phyloP scores from a whole-genome alignment of 2,888 invertebrate genomes.

The Diachrysia chrysitis region DNA sequence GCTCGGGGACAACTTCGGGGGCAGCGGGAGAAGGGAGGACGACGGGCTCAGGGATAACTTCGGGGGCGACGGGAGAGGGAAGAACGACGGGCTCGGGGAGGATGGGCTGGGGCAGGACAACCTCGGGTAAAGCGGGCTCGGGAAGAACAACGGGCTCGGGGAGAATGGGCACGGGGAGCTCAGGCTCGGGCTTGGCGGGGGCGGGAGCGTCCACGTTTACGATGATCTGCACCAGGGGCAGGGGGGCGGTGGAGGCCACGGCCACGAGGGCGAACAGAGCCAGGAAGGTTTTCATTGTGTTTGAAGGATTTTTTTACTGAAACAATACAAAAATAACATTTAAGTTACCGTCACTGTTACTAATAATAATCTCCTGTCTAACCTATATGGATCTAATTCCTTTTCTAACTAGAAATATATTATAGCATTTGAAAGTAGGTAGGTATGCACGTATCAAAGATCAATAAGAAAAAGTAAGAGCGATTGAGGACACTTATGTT shows the following conservation, averaged over 20 bases:
- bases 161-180: not conserved
- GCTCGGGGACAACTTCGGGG: not conserved
- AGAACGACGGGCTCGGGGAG: not conserved
- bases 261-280: constrained; percentile 4
- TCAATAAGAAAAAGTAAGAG: too few species aligned
- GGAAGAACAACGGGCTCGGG: not conserved
- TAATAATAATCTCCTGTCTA: not conserved
- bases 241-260: not conserved
- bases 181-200: not conserved
- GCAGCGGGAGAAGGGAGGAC: not conserved
- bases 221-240: constrained; percentile 6
- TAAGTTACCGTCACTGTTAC: not conserved
- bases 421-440: too few species aligned
- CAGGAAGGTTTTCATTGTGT: constrained; percentile 5
- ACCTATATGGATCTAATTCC: too few species aligned
- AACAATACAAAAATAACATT: not conserved
- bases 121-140: too few species aligned
- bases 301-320: not conserved
- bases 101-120: not conserved
- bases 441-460: too few species aligned
- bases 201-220: constrained; percentile 6
- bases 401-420: not conserved
- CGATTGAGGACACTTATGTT: too few species aligned
- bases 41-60: not conserved
- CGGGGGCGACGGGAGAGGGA: not conserved